These are phyloP conservation scores for Micronisus gabar DNA, from an alignment of 2,113 vertebrate species.

Conservation along the genomic window DNA sequence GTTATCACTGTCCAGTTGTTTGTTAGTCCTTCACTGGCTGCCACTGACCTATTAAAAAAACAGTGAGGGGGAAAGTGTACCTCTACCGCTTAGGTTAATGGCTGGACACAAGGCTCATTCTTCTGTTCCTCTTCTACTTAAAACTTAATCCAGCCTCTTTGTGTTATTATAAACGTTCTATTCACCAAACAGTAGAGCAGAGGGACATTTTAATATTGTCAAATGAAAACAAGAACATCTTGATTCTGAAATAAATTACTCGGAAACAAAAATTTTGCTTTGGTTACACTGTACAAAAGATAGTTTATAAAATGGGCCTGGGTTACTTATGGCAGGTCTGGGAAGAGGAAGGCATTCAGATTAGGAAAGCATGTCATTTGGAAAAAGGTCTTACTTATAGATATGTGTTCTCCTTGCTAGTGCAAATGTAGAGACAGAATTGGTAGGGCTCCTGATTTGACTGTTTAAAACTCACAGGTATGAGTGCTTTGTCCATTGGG, in stretches of 20 bases:
- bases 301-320: not conserved
- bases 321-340: not conserved
- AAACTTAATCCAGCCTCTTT: not conserved
- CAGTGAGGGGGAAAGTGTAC: not conserved
- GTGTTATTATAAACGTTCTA: not conserved
- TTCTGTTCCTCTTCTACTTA: not conserved
- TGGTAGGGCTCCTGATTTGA: not conserved
- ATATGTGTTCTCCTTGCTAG: not conserved
- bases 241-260: not conserved
- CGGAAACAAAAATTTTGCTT: not conserved
- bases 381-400: not conserved
- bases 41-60: not conserved
- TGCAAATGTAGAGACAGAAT: not conserved
- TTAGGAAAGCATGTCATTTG: not conserved
- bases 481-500: not conserved
- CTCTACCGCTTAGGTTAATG: not conserved
- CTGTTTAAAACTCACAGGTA: not conserved
- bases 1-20: accelerated
- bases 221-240: not conserved
- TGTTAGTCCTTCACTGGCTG: not conserved
- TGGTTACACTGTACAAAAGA: not conserved
- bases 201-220: not conserved
- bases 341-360: not conserved
- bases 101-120: not conserved
- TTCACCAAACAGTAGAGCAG: not conserved